Base-by-base conservation (phyloP, 2,888 invertebrate species). In the Drosophila tanythrix region DNA sequence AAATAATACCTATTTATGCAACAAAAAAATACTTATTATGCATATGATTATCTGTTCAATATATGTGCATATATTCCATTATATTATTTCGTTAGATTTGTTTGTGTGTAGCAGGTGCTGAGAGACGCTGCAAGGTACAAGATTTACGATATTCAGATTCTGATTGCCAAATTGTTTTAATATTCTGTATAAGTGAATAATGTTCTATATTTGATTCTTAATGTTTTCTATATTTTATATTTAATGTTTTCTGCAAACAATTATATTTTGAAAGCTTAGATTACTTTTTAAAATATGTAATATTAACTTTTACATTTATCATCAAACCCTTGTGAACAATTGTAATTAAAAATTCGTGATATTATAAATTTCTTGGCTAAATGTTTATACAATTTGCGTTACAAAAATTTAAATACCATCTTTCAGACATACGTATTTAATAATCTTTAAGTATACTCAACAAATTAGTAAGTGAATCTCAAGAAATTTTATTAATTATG, bases 1-100 rank as follows among this genome's bases (percentile, higher is more conserved):
- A 31, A 53, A 36, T 59, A 55, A 25, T 58, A 18, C 11, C n/a
- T 29, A 51, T 51, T 51, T 51, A 31, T 51, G 51, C 29, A 29
- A 51, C 0, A 33, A 6, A 31, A 15, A 15, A 15, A 1, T 2
- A 15, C 46, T 46, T 46, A 25, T 46, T 46, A 46, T 46, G 25
- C 46, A 25, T 8, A 15, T 46, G 25, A 46, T 25, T 15, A 46
- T 15, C 15, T 46, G 25, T 15, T 15, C 15, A 46, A 46, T 46
- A 15, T 46, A 46, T 46, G 13, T 25, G 25, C 3, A 46, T 46
- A 15, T 46, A 46, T 25, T 8, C 46, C 46, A 15, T 25, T 46
- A 25, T 46, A 4, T 46, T 15, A 25, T 25, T 25, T 46, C 8
- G 15, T 25, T 25, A 2, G 15, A 25, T 46, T 25, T 46, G 15